Percentiles rank a stretch among this genome's conserved stretches.
These are phyloP conservation scores for Pangasianodon hypophthalmus DNA, from an alignment of 2,113 vertebrate genomes.

Conservation along the genomic window DNA sequence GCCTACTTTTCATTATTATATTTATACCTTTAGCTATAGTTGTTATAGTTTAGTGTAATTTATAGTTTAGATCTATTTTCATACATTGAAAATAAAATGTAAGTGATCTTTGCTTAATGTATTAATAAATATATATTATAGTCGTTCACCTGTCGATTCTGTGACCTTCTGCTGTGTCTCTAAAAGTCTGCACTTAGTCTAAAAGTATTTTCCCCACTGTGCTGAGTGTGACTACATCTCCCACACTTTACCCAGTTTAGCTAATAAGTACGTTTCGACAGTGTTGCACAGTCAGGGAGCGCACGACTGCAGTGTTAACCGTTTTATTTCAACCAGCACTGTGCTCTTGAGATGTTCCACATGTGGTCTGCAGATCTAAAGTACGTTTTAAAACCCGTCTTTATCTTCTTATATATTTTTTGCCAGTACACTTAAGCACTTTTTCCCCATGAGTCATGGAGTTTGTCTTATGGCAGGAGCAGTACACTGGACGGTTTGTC, in stretches of 20 bases:
- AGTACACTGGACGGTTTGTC: no score
- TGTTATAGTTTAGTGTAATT: no score
- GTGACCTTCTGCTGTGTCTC: neutral
- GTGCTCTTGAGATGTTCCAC: neutral
- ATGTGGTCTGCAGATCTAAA: neutral
- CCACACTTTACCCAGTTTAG: slow-evolving; percentile 80
- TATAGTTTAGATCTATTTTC: no score
- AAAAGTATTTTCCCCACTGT: neutral
- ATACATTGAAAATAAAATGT: no score
- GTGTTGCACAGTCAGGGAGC: slow-evolving; percentile 63
- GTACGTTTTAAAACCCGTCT: neutral
- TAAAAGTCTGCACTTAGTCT: neutral
- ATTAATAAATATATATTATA: neutral
- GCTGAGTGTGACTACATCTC: slow-evolving; percentile 82
- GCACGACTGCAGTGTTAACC: slow-evolving; percentile 65
- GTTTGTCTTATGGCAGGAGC: neutral
- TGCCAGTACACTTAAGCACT: neutral
- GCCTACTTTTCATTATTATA: neutral
- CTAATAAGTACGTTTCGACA: slow-evolving; percentile 79
- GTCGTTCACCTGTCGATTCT: neutral
- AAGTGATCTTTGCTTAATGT: neutral
- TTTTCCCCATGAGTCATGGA: neutral
- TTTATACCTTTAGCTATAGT: neutral
- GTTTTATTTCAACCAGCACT: neutral
- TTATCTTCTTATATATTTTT: neutral